Percentiles rank a stretch among this genome's conserved stretches.
phyloP scores from a whole-genome alignment of 2,113 vertebrate species.

The Mastomys natalensis region DNA sequence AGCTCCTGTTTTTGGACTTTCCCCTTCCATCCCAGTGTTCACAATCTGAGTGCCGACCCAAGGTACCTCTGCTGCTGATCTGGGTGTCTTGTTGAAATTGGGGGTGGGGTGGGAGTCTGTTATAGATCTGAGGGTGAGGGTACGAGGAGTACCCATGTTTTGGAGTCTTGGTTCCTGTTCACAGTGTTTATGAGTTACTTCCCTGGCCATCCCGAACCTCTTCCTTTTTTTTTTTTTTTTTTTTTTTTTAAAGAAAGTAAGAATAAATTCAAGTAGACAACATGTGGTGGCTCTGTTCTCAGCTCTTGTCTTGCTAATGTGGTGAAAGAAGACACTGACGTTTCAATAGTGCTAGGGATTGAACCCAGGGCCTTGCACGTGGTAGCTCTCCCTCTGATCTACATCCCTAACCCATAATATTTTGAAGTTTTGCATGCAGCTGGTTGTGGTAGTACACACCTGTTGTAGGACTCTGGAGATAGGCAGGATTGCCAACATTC shows the following conservation, averaged over 20 bases:
- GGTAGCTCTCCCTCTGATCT: background rate
- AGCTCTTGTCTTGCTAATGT: slow-evolving; percentile 40
- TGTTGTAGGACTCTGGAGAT: background rate
- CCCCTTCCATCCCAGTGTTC: slow-evolving; percentile 67
- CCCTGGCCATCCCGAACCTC: background rate
- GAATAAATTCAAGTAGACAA: slow-evolving; percentile 80
- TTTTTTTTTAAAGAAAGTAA: slow-evolving; percentile 69
- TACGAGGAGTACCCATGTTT: slow-evolving; percentile 43
- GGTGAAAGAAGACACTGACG: background rate
- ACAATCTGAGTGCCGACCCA: slow-evolving; percentile 61
- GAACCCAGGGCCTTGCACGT: background rate
- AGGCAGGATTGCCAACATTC: background rate
- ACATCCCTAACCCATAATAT: background rate
- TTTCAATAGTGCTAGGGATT: background rate
- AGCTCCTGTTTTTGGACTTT: slow-evolving; percentile 69
- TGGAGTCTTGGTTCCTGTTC: slow-evolving; percentile 72
- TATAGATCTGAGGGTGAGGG: slow-evolving; percentile 57
- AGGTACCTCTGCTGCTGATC: slow-evolving; percentile 72
- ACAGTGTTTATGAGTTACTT: slow-evolving; percentile 75
- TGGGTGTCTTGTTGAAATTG: slow-evolving; percentile 65
- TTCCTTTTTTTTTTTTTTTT: background rate
- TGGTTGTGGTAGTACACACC: background rate
- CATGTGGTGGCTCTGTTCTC: slow-evolving; percentile 55
- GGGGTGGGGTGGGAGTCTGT: slow-evolving; percentile 57
- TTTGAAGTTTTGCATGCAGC: background rate